phyloP scores from a whole-genome alignment of 2,797 vertebrate species.

The Atherinosoma microstoma region DNA sequence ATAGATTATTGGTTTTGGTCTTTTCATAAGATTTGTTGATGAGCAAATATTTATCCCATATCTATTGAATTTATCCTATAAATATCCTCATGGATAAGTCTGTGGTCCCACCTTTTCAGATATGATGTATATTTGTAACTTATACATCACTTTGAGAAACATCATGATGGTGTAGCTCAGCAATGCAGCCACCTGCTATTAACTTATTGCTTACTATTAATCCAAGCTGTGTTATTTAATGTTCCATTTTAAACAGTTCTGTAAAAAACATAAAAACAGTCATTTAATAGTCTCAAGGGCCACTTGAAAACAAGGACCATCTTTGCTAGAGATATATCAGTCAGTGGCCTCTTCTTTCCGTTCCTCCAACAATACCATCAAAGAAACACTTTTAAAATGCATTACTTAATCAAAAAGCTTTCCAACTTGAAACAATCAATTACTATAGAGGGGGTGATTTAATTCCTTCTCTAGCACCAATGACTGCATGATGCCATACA shows the following conservation, averaged over 20 bases:
- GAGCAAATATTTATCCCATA: neutral
- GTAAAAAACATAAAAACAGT: neutral
- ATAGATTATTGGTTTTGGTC: conserved; percentile 21
- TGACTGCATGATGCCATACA: conserved; percentile 80
- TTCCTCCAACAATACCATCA: conserved; percentile 69
- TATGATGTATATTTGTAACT: conserved; percentile 14
- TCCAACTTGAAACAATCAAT: conserved; percentile 79
- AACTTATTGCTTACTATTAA: conserved; percentile 1
- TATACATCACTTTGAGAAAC: conserved; percentile 1
- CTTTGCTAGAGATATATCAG: conserved; percentile 34
- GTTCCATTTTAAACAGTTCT: neutral
- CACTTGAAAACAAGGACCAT: conserved; percentile 18
- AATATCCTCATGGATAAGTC: conserved; percentile 15
- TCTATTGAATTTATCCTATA: neutral
- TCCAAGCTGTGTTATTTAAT: neutral
- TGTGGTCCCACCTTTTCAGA: conserved; percentile 9
- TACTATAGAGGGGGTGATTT: conserved; percentile 81
- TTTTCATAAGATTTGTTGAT: too few relatives aligned
- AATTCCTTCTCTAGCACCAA: conserved; percentile 84
- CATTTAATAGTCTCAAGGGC: conserved; percentile 19
- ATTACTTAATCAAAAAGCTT: conserved; percentile 81
- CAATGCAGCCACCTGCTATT: conserved; percentile 18
- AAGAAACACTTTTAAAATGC: conserved; percentile 73
- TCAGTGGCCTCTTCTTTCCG: conserved; percentile 52
- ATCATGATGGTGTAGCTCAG: conserved; percentile 32